Evolutionary conservation across 2,113 vertebrate species (phyloP), one percentile per base, ranked within the genome.

Genomic region (Rhea americana): DNA sequence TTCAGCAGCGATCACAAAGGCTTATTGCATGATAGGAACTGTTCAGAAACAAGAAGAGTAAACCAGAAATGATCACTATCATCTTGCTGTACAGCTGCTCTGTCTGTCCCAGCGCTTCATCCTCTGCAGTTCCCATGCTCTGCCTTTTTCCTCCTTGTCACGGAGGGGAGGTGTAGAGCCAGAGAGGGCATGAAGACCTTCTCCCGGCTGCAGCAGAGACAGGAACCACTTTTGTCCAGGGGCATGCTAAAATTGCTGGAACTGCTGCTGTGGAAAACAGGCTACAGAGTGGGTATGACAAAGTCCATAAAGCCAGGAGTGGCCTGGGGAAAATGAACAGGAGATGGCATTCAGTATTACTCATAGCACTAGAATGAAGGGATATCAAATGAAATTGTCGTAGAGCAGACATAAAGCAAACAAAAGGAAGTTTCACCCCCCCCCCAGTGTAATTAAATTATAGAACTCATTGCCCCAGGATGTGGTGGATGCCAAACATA

Each of bases 391-490:
- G 70, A 95, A 96, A 92, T 90, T 73, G 94, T 56, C 61, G 32
- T 92, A 92, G 32, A 82, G 81, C 62, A 76, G 1, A 25, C 59
- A 87, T 92, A 92, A 56, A 95, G 82, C 75, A 94, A 94, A 94
- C 83, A 90, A 79, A 91, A 65, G 53, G 92, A 91, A 91, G 39
- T 4, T 3, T 14, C 71, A 47, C 84, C 81, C 35, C 76, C 37
- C 50, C 48, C 72, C 84, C 48, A 45, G 59, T 26, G 63, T 93
- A 95, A 95, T 94, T 92, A 66, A 58, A 45, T 48, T 37, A 66
- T 53, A 81, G 95, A 96, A 96, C 89, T 93, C 77, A 95, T 94
- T 0, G 48, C 96, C 93, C 22, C 74, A 17, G 95, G 93, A 93
- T 91, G 96, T 91, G 94, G 86, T 87, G 89, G 74, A 84, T 82